These are phyloP conservation scores for Plemyria rubiginata DNA, from an alignment of 2,888 invertebrate species.

Conservation along the genomic window DNA sequence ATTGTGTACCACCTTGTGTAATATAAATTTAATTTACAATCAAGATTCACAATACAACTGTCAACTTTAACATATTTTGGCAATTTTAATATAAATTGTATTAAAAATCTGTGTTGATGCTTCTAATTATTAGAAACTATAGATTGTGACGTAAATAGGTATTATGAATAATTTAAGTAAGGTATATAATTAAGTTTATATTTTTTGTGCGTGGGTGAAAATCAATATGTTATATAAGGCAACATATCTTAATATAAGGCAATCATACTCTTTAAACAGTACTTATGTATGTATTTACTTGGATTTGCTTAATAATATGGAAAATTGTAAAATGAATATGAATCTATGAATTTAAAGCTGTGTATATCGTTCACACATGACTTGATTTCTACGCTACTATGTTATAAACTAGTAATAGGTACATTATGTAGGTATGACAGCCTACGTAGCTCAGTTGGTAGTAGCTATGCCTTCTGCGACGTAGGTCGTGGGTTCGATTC, in stretches of 20 bases:
- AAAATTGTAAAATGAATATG: no score
- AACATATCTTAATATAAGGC: background rate
- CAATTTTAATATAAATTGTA: slow-evolving; percentile 16
- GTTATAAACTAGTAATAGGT: no score
- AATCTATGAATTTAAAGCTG: no score
- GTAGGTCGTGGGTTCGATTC: no score
- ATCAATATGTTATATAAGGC: background rate
- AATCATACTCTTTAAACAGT: no score
- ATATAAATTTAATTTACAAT: slow-evolving; percentile 16
- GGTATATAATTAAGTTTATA: background rate
- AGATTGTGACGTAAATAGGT: slow-evolving; percentile 8
- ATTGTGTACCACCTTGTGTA: slow-evolving; percentile 7
- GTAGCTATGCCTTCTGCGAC: no score
- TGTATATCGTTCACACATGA: no score
- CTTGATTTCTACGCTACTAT: no score
- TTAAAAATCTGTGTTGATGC: slow-evolving; percentile 9
- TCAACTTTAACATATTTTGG: slow-evolving; percentile 15
- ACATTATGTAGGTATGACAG: no score
- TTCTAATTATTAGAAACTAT: background rate
- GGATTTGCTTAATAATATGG: no score
- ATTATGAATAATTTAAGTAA: background rate
- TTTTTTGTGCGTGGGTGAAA: background rate
- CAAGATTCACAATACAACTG: slow-evolving; percentile 14
- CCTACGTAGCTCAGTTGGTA: no score
- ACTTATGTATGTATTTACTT: no score